These are phyloP conservation scores for Ochotona curzoniae DNA, from an alignment of 2,113 vertebrate genomes.

Conservation along the genomic window DNA sequence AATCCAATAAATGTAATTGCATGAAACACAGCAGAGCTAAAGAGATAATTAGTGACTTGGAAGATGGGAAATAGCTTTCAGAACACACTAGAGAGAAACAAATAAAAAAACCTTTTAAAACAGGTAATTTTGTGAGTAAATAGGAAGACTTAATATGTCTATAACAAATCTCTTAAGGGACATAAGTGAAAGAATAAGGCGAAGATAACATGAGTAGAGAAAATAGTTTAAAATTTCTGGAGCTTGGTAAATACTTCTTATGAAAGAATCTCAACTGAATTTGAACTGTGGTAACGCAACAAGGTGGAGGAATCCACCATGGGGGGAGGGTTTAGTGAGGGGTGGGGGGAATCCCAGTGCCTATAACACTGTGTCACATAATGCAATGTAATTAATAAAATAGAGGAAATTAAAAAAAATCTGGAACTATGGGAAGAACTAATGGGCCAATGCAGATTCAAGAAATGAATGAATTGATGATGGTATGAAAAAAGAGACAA, in stretches of 20 bases:
- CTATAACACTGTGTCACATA: too few species aligned
- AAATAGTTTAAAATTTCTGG: not conserved
- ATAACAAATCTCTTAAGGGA: not conserved
- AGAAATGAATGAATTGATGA: not conserved
- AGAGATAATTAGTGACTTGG: not conserved
- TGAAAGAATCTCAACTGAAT: too few species aligned
- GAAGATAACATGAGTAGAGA: not conserved
- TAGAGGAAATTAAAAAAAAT: too few species aligned
- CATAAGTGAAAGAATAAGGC: not conserved
- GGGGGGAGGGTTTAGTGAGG: too few species aligned
- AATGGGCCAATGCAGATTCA: not conserved
- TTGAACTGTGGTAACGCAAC: too few species aligned
- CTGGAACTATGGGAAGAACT: not conserved
- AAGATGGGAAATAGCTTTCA: not conserved
- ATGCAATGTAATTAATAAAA: too few species aligned
- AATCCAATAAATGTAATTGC: not conserved
- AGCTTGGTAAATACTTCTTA: too few species aligned
- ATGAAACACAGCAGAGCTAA: not conserved
- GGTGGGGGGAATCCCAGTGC: too few species aligned
- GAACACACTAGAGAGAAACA: not conserved
- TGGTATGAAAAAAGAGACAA: not conserved
- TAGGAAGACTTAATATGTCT: not conserved
- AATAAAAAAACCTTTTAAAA: not conserved
- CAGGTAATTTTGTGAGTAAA: not conserved
- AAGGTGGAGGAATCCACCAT: too few species aligned